Evolutionary conservation across 2,888 invertebrate genomes (phyloP), one percentile per base, ranked within the genome.

Genomic region (Antheraea yamamai): DNA sequence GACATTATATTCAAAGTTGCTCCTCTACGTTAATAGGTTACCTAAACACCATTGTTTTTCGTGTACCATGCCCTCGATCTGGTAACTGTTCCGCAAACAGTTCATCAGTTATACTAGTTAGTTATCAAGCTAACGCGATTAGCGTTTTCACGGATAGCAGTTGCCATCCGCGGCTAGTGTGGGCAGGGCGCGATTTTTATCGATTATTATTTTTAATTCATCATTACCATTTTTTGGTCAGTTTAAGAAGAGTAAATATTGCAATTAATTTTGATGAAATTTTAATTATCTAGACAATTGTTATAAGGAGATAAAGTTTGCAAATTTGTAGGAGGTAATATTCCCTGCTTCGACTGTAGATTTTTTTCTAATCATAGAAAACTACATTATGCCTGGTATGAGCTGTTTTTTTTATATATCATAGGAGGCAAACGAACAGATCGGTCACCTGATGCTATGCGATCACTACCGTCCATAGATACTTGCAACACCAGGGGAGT

Each of bases 71-170:
- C 76, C 76, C 76, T 76, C 64, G 64, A 76, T 76, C 70, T 47
- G 39, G 35, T 66, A 76, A 74, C 74, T 51, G 52, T 61, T 72
- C 26, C 52, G 72, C 71, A 80, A 83, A 84, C 82, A 81, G 80
- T 82, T 84, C 83, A 85, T 84, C 81, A 82, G 86, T 81, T 87
- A 82, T 82, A 88, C 85, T 86, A 82, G 87, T 86, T 86, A 82
- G 87, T 87, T 86, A 88, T 83, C 81, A 78, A 85, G 88, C 84
- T 91, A 92, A 92, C 87, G 77, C 81, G 86, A 90, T 92, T 90
- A 92, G 84, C 88, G 83, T 84, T 86, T 87, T 85, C 81, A 82
- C 83, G 79, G 85, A 81, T 79, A 78, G 79, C 72, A 75, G 52
- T 39, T 72, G 75, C 78, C 76, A 78, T 76, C 7, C 35, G 35